Evolutionary conservation across 2,113 vertebrate genomes (phyloP).

Genomic region (Psittacula cyanocephala): DNA sequence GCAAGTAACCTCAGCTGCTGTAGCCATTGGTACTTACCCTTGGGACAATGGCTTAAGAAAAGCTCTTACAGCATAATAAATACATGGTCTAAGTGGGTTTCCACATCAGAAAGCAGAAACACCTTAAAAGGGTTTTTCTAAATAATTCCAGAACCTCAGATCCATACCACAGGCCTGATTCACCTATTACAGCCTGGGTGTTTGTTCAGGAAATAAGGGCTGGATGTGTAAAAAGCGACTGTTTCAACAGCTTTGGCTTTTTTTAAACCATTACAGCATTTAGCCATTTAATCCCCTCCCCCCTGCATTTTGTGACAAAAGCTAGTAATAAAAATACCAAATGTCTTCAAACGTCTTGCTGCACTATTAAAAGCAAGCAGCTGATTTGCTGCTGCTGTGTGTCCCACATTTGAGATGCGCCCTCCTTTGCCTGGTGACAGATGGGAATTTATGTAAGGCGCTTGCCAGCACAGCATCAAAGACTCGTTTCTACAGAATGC

Average conservation of each 20-base stretch:
- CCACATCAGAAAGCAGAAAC: background rate
- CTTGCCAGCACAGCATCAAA: conserved; percentile 7
- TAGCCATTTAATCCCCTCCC: background rate
- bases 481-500: background rate
- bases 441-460: conserved; percentile 58
- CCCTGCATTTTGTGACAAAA: background rate
- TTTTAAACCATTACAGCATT: background rate
- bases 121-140: background rate
- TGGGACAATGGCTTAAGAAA: background rate
- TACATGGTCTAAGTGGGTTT: background rate
- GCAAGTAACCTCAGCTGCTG: background rate
- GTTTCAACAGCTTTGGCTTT: background rate
- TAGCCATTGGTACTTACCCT: background rate
- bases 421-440: conserved; percentile 3
- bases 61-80: conserved; percentile 25
- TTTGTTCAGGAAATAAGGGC: background rate
- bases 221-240: background rate
- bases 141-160: background rate
- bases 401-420: background rate
- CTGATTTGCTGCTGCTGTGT: background rate
- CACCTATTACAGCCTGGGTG: background rate
- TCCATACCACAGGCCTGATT: background rate
- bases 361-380: conserved; percentile 29
- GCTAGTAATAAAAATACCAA: background rate
- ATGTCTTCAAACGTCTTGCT: background rate